Evolutionary conservation across 2,113 vertebrate species (phyloP), one percentile per base, ranked within the genome.

Genomic region (Pedetes capensis): DNA sequence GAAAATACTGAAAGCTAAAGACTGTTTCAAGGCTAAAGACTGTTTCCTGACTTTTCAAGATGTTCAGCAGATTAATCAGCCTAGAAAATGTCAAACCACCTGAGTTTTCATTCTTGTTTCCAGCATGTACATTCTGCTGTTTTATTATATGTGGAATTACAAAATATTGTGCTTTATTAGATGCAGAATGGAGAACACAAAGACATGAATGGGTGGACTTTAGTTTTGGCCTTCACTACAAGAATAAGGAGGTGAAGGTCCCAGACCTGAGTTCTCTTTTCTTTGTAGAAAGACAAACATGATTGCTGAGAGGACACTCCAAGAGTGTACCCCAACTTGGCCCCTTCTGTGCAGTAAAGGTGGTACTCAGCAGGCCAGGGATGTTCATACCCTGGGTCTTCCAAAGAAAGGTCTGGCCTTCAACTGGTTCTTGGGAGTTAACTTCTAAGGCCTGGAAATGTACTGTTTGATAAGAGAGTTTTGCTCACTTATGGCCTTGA

Each of bases 31-130:
- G 69, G 69, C 49, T 80, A 89, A 96, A 69, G 55, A 55, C 57
- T 76, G 64, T 91, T 96, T 94, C 61, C 88, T 93, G 83, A 94
- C 81, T 96, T 96, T 84, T 94, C 71, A 74, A 87, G 75, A 81
- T 37, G 6, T 89, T 80, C 68, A 74, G 14, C 22, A 80, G 71
- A 84, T 76, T 86, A 89, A 34, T 66, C 76, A 83, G 42, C 25
- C 47, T 17, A 96, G 83, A 87, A 87, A 87, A 74, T 87, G 22
- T 57, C 68, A 80, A 94, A 94, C 47, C 55, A 63, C 10, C 49
- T 69, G 3, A 3, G 6, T 76, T 95, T 94, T 93, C 47, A 18
- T 63, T 84, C 32, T 63, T 86, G 59, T 68, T 95, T 94, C 78
- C 55, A 80, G 55, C 25, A 57, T 47, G 64, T 34, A 74, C n/a